Evolutionary conservation across 2,888 invertebrate species (phyloP), one percentile per base, ranked within the genome.

Genomic region (Nasonovia ribisnigri): DNA sequence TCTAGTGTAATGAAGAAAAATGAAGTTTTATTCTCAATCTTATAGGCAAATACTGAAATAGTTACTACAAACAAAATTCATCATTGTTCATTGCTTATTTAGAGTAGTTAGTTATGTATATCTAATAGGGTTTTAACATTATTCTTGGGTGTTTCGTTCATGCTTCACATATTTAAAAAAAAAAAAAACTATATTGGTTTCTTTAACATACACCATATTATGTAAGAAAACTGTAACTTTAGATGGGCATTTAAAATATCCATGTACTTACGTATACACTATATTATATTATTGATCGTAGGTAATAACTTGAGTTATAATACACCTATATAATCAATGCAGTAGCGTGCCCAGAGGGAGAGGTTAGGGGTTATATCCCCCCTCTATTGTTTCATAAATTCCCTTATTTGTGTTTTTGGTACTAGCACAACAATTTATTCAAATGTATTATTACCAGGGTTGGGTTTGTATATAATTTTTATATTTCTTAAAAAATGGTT

Each of bases 171-270:
- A 42, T 57, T 43, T 13, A 88, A 46, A 88, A 26, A 42, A 29
- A 88, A 46, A 88, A 26, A 42, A 29, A 89, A 89, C n/a, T 57
- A 42, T 60, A 60, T 43, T 51, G 29, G 57, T 89, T 89, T 89
- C 43, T 43, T 60, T 89, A 43, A 60, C 29, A 43, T 16, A 57
- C 43, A 29, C 43, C 8, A 57, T 57, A n/a, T 46, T 86, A 46
- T 86, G 43, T 46, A 86, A 29, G 86, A 43, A 89, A 57, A 43
- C 11, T 89, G 43, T 29, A 57, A 57, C 57, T 36, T 89, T 29
- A 89, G 42, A 89, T 89, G 8, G 29, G 13, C 3, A 57, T 29
- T 89, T 89, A 24, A 36, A 51, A 36, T 54, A 11, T 20, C 77
- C 43, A 84, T 84, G 43, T 43, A 57, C 46, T 46, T 11, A 46